Evolutionary conservation across 2,113 vertebrate species (phyloP).

Genomic region (Lepus europaeus): DNA sequence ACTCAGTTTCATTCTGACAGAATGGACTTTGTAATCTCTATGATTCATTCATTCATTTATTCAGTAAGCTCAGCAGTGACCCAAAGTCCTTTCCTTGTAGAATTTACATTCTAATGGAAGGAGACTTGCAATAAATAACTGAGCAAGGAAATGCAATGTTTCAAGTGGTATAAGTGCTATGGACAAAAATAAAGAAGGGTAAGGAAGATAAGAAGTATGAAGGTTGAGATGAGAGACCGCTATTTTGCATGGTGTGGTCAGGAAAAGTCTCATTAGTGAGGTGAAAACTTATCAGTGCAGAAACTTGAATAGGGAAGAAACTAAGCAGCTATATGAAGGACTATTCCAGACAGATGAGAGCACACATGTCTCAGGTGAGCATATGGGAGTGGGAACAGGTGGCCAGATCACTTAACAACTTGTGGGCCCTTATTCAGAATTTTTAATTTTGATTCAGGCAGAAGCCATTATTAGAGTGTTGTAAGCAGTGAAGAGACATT

Average conservation of each 20-base stretch:
- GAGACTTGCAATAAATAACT: conserved; percentile 22
- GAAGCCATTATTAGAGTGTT: neutral
- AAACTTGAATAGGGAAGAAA: neutral
- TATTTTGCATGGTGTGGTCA: neutral
- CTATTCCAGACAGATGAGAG: neutral
- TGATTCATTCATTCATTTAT: neutral
- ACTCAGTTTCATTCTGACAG: conserved; percentile 26
- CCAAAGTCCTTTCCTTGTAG: neutral
- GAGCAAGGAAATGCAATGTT: conserved; percentile 16
- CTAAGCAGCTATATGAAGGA: neutral
- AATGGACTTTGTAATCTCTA: conserved; percentile 36
- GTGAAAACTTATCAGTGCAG: neutral
- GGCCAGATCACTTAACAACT: neutral
- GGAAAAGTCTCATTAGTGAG: neutral
- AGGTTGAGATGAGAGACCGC: neutral
- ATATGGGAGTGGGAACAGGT: neutral
- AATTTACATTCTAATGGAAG: conserved; percentile 33
- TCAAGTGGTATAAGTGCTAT: neutral
- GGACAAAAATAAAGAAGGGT: neutral
- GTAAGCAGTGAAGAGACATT: neutral
- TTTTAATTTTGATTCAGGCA: conserved; percentile 45
- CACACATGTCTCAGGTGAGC: neutral
- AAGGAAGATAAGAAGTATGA: neutral
- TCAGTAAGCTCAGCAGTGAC: conserved; percentile 23
- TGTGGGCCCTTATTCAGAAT: neutral